Percentiles rank a stretch among this genome's conserved stretches.
Conservation (phyloP, 37 sponge, comb jelly and placozoan genomes). For the Eunapius fragilis region DNA sequence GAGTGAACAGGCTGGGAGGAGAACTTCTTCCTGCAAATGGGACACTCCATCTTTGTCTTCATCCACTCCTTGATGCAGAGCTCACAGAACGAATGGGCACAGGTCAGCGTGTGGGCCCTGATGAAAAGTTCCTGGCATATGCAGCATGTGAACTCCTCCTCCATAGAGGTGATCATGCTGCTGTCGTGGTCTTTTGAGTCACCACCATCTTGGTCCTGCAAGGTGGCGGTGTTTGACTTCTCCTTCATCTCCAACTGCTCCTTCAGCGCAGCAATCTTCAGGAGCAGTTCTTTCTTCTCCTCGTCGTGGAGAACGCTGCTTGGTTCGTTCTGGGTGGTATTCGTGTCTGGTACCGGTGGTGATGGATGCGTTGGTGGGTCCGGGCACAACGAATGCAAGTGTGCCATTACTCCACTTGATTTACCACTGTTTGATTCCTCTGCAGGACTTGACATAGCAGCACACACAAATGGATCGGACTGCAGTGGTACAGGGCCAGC, state of each 20-base stretch:
- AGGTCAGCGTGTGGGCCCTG: constrained; percentile 36
- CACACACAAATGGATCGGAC: no score
- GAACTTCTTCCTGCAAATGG: constrained; percentile 45
- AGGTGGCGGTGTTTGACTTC: constrained; percentile 13
- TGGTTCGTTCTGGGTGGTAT: not conserved
- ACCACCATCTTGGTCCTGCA: not conserved
- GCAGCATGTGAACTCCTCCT: constrained; percentile 65
- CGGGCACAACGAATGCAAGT: no score
- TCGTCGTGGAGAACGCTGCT: constrained; percentile 10
- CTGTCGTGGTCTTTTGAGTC: not conserved
- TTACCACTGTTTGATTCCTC: no score
- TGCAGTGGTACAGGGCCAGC: no score
- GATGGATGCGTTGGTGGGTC: no score
- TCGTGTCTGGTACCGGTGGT: not conserved
- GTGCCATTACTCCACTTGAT: no score
- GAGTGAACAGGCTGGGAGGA: constrained; percentile 40
- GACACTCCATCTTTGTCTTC: constrained; percentile 34
- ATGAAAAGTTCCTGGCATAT: constrained; percentile 70
- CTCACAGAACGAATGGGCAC: constrained; percentile 69
- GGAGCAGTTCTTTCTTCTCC: constrained; percentile 31
- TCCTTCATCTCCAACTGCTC: constrained; percentile 38
- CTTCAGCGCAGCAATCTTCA: constrained; percentile 37
- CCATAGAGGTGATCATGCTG: constrained; percentile 33
- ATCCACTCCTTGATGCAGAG: constrained; percentile 63
- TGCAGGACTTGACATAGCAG: no score